Percentiles rank a stretch among this genome's conserved stretches.
Conservation (phyloP, 2,113 vertebrate genomes). For the Reinhardtius hippoglossoides region DNA sequence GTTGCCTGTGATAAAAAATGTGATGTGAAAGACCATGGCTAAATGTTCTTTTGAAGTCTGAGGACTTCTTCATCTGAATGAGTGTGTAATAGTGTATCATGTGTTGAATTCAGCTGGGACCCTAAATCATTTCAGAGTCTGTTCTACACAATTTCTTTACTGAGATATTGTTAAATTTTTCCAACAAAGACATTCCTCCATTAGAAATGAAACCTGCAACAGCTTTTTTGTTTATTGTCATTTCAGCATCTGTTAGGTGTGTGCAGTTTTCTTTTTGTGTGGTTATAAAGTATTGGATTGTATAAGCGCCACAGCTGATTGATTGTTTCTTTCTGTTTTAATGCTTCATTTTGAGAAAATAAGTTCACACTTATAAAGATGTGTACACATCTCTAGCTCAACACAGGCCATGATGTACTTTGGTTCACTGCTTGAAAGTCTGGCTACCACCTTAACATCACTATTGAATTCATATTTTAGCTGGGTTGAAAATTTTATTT, state of each 20-base stretch:
- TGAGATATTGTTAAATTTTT: slow-evolving; percentile 9
- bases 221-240: not conserved
- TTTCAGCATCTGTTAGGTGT: not conserved
- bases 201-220: not conserved
- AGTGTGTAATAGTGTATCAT: not conserved
- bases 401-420: not conserved
- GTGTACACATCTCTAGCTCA: slow-evolving; percentile 19
- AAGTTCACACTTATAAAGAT: slow-evolving; percentile 18
- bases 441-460: not conserved
- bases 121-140: not conserved
- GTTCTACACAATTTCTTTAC: slow-evolving; percentile 25
- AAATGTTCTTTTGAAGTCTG: not conserved
- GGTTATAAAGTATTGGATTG: not conserved
- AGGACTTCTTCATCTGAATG: slow-evolving; percentile 4
- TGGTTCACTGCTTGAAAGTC: not conserved
- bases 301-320: not conserved
- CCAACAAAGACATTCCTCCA: slow-evolving; percentile 15
- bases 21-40: not conserved
- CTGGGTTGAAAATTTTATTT: not conserved
- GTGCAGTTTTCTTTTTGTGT: not conserved
- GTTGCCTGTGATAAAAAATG: not conserved
- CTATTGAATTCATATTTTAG: not conserved
- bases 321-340: not conserved
- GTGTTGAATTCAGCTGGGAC: slow-evolving; percentile 2
- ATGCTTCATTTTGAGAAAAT: slow-evolving; percentile 8